Evolutionary conservation across 2,888 invertebrate species (phyloP).

Genomic region (Spilarctia lutea): DNA sequence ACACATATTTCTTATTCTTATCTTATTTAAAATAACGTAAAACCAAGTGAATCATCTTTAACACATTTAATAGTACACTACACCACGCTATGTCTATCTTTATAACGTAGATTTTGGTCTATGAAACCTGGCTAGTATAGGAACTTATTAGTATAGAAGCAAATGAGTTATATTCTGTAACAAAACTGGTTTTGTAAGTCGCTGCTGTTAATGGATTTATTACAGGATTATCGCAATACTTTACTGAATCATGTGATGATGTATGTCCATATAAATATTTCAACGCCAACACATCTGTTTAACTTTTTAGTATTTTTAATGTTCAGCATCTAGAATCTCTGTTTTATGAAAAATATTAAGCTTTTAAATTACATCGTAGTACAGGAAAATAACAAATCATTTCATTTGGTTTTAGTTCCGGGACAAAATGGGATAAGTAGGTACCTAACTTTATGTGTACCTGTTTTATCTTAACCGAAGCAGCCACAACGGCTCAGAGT

Average conservation of each 20-base stretch:
- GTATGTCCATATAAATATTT: constrained; percentile 19
- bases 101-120: no score
- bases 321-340: background rate
- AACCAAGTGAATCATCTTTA: no score
- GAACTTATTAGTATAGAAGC: background rate
- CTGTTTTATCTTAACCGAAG: no score
- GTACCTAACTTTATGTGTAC: background rate
- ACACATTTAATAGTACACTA: no score
- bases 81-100: no score
- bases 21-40: no score
- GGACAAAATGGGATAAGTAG: background rate
- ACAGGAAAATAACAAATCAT: background rate
- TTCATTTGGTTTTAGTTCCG: no score
- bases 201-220: constrained; percentile 3
- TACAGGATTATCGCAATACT: background rate
- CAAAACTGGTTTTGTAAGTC: background rate
- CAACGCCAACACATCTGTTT: constrained; percentile 27
- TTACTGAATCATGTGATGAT: constrained; percentile 28
- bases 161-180: background rate
- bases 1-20: no score
- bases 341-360: background rate
- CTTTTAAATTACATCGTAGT: background rate
- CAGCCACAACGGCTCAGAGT: background rate
- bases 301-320: constrained; percentile 17
- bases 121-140: no score